Evolutionary conservation across 2,888 invertebrate species (phyloP).

Genomic region (Falcaria lacertinaria): DNA sequence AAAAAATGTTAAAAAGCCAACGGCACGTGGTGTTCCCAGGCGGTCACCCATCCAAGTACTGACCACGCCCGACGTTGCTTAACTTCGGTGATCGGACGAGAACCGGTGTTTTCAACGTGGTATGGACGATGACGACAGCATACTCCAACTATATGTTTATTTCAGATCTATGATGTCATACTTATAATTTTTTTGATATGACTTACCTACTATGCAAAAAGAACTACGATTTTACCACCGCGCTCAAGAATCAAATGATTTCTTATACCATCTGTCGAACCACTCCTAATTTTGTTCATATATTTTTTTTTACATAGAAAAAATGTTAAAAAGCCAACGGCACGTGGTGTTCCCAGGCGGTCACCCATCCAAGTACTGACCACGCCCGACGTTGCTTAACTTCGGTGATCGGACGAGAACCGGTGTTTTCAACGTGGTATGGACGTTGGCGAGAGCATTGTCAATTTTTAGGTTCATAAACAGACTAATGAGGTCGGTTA

Average conservation of each 20-base stretch:
- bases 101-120: slow-evolving; percentile 71
- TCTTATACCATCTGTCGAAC: too few species aligned
- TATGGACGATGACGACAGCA: too few species aligned
- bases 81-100: slow-evolving; percentile 77
- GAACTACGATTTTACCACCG: too few species aligned
- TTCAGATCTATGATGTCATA: too few species aligned
- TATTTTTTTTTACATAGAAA: too few species aligned
- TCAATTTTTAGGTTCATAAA: too few species aligned
- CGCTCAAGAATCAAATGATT: too few species aligned
- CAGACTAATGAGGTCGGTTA: too few species aligned
- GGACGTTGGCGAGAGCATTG: slow-evolving; percentile 58
- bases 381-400: slow-evolving; percentile 73
- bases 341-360: slow-evolving; percentile 70
- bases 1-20: slow-evolving; percentile 60
- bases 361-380: slow-evolving; percentile 76
- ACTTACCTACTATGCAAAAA: too few species aligned
- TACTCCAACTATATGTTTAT: too few species aligned
- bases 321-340: slow-evolving; percentile 58
- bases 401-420: slow-evolving; percentile 77
- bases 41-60: slow-evolving; percentile 76
- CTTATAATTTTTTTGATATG: too few species aligned
- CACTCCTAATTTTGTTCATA: too few species aligned
- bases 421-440: slow-evolving; percentile 71
- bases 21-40: slow-evolving; percentile 67
- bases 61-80: slow-evolving; percentile 73